Conservation (phyloP, 1,140 invertebrate species). For the Vanessa atalanta region DNA sequence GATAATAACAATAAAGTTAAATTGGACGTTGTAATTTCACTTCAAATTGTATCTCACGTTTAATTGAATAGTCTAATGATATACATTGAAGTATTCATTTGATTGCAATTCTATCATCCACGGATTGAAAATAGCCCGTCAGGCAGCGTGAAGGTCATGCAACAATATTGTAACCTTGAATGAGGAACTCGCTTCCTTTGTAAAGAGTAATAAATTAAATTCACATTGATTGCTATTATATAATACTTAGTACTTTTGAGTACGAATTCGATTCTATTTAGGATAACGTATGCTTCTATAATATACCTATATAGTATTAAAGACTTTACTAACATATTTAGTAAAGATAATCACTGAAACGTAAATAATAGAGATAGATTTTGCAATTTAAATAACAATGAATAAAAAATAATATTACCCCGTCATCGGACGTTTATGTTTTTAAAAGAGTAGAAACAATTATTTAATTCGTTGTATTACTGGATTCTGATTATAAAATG, state of each 20-base stretch:
- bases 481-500: too few species aligned
- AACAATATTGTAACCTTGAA: constrained; percentile 52
- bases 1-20: not conserved
- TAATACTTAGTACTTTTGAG: not conserved
- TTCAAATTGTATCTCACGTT: not conserved
- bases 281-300: too few species aligned
- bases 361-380: too few species aligned
- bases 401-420: too few species aligned
- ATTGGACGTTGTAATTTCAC: not conserved
- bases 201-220: constrained; percentile 24
- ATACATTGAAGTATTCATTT: constrained; percentile 21
- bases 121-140: constrained; percentile 40
- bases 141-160: constrained; percentile 48
- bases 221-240: constrained; percentile 6
- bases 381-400: too few species aligned
- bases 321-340: too few species aligned
- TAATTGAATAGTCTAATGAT: constrained; percentile 3
- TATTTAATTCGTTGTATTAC: too few species aligned
- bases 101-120: constrained; percentile 14
- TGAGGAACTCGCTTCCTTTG: constrained; percentile 44
- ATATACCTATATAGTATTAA: too few species aligned
- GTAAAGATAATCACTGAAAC: too few species aligned
- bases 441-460: too few species aligned
- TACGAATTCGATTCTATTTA: not conserved
- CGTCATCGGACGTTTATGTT: too few species aligned